Base-by-base conservation (phyloP, 2,888 invertebrate species). In the Drosophila testacea region DNA sequence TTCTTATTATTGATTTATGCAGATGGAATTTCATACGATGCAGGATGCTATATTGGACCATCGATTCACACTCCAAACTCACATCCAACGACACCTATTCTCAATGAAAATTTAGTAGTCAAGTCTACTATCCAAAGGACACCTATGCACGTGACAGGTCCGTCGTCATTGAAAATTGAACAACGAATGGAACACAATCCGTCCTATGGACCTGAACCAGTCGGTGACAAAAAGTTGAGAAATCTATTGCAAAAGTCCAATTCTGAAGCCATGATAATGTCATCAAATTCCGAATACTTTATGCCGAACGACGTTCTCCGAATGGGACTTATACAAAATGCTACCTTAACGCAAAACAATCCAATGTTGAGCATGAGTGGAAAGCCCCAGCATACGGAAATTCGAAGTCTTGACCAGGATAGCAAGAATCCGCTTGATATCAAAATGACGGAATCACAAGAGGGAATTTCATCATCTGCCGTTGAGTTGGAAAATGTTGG, bases 391-490 rank as follows among this genome's bases (percentile, higher is more conserved):
- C 72, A 69, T 46, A 46, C 76, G 11, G 89, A 89, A 30, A 65
- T 82, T 9, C 68, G 77, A 36, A 66, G 55, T 41, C 62, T 87
- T 11, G 84, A 84, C 5, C 82, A 87, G 16, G 84, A 87, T 39
- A 74, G 70, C 1, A 85, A 84, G 42, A 56, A 47, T 50, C 76
- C 72, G 0, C 67, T 75, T 13, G 79, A 77, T 52, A 65, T 80
- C 0, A 85, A 90, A 73, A 93, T 94, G 44, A 93, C 94, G 22
- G 95, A 96, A 86, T 94, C 95, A 81, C 91, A 92, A 69, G 95
- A 95, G 36, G 89, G 68, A 10, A 83, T 79, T 6, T 69, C 89
- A 32, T 73, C 83, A 0, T 76, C 88, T 6, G 86, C 86, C 0
- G 83, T 88, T 22, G 83, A 83, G 52, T 11, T 83, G 34, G 83